A percentile compares a stretch with the other conserved stretches of the same genome.
Conservation (phyloP, 2,888 invertebrate species). For the Scrobipalpa costella region DNA sequence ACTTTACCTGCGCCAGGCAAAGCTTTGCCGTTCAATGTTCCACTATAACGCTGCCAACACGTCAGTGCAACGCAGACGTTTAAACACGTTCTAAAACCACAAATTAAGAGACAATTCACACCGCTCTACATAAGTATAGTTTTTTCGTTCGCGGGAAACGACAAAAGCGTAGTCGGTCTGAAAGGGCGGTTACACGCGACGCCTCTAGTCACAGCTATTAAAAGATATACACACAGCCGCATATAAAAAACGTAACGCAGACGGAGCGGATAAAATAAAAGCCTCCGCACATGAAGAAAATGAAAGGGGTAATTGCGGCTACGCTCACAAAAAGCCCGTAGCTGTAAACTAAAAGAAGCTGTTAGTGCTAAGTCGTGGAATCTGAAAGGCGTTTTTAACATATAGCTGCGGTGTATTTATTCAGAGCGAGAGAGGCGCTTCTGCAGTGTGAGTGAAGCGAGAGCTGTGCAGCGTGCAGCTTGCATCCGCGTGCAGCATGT, state of each 20-base stretch:
- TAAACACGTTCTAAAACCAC: slow-evolving; percentile 50
- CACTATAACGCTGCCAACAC: slow-evolving; percentile 37
- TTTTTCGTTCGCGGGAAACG: slow-evolving; percentile 42
- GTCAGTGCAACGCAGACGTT: slow-evolving; percentile 40
- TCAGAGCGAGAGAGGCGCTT: slow-evolving; percentile 36
- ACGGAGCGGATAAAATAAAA: slow-evolving; percentile 67
- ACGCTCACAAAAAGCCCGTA: slow-evolving; percentile 59
- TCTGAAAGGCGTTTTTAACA: slow-evolving; percentile 48
- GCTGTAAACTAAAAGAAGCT: slow-evolving; percentile 67
- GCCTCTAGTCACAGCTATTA: slow-evolving; percentile 57
- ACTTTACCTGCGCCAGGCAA: slow-evolving; percentile 53
- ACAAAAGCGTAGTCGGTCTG: slow-evolving; percentile 42
- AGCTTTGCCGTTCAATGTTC: slow-evolving; percentile 65
- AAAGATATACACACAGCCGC: slow-evolving; percentile 57
- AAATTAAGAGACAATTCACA: slow-evolving; percentile 62
- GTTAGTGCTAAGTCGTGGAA: slow-evolving; percentile 58
- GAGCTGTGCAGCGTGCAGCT: background rate
- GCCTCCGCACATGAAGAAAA: slow-evolving; percentile 57
- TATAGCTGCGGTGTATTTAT: slow-evolving; percentile 44
- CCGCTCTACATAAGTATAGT: slow-evolving; percentile 48
- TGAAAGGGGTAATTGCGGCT: slow-evolving; percentile 71
- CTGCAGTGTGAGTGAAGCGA: slow-evolving; percentile 4
- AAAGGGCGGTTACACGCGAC: slow-evolving; percentile 48
- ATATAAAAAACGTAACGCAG: slow-evolving; percentile 57
- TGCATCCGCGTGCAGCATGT: background rate